phyloP scores from a whole-genome alignment of 2,888 invertebrate species.

The Bellardia bayeri region DNA sequence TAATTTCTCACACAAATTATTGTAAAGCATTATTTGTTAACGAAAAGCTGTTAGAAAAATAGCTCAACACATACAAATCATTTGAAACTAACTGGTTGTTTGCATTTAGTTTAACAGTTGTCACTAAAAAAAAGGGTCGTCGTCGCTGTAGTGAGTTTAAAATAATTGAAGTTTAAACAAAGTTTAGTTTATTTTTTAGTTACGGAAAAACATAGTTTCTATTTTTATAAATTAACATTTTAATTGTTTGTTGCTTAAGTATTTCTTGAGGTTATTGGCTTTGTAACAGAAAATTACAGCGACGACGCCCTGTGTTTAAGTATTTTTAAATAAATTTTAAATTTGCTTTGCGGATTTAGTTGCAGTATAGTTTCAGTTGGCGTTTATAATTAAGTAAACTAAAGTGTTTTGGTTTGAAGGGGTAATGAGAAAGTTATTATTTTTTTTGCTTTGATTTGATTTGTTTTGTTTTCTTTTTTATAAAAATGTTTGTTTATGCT shows the following conservation, averaged over 20 bases:
- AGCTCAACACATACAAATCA: neutral
- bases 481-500: slow-evolving; percentile 69
- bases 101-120: neutral
- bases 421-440: slow-evolving; percentile 5
- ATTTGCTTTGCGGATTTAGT: neutral
- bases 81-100: neutral
- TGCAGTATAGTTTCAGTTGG: slow-evolving; percentile 1
- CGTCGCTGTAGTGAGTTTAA: slow-evolving; percentile 52
- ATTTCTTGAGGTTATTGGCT: neutral
- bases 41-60: neutral
- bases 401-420: slow-evolving; percentile 12
- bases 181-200: neutral
- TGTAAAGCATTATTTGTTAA: slow-evolving; percentile 60
- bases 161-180: neutral
- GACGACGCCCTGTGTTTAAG: slow-evolving; percentile 66
- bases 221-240: neutral
- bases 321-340: slow-evolving; percentile 68
- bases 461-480: slow-evolving; percentile 56
- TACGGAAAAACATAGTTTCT: neutral
- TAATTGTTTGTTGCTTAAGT: too few relatives aligned
- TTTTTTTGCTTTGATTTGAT: slow-evolving; percentile 17
- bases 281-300: slow-evolving; percentile 45
- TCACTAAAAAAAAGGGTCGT: slow-evolving; percentile 50
- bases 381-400: neutral
- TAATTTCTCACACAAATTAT: slow-evolving; percentile 41